Percentiles rank a stretch among this genome's conserved stretches.
Conservation (phyloP, 2,113 vertebrate genomes). For the Pelusios castaneus region DNA sequence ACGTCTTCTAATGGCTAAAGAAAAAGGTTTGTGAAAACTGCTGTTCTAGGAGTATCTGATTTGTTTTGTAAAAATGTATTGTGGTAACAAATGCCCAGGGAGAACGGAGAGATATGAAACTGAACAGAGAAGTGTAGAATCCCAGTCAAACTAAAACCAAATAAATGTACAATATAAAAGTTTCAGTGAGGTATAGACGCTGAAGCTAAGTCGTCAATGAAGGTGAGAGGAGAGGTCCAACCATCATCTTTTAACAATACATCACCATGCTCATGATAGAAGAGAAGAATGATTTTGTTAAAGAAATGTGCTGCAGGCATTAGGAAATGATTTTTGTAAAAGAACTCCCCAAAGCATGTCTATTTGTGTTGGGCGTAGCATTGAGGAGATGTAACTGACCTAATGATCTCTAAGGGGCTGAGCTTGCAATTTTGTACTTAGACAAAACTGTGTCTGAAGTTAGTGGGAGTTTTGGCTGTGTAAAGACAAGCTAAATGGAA, state of each 20-base stretch:
- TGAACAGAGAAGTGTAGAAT: not conserved
- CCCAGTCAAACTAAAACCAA: not conserved
- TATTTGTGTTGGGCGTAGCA: not conserved
- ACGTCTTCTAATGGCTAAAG: not conserved
- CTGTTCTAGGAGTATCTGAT: not conserved
- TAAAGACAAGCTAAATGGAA: not conserved
- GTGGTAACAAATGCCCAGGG: not conserved
- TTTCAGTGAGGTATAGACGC: not conserved
- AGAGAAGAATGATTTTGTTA: not conserved
- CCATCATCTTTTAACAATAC: not conserved
- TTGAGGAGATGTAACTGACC: not conserved
- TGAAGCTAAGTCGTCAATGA: not conserved
- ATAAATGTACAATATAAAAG: not conserved
- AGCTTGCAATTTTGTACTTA: not conserved
- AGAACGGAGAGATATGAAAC: not conserved
- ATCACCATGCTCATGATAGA: not conserved
- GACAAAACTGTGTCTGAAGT: not conserved
- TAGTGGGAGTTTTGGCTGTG: not conserved
- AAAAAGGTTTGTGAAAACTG: not conserved
- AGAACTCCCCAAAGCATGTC: not conserved
- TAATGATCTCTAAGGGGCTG: not conserved
- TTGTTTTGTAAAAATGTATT: conserved; percentile 15
- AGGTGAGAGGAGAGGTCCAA: not conserved
- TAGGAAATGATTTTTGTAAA: not conserved
- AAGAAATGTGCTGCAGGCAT: not conserved